Evolutionary conservation across 2,888 invertebrate species (phyloP).

Genomic region (Caenorhabditis sinica): DNA sequence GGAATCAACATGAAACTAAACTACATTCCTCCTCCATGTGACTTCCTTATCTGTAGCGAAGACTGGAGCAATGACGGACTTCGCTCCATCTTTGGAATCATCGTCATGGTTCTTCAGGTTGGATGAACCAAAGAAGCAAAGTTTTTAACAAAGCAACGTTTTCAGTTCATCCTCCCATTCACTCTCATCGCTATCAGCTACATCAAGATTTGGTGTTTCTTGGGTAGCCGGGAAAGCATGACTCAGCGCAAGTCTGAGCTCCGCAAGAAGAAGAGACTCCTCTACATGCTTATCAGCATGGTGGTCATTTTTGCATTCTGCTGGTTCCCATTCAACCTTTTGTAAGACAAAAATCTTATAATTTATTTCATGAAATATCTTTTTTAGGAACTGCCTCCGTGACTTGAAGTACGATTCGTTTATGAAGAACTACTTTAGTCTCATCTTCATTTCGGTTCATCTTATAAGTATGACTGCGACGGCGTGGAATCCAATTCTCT

Average conservation of each 20-base stretch:
- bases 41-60: conserved; percentile 86
- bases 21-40: conserved; percentile 84
- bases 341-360: conserved; percentile 86
- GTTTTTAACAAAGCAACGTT: background rate
- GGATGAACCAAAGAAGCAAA: background rate
- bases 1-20: conserved; percentile 88
- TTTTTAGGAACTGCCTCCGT: conserved; percentile 79
- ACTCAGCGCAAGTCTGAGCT: conserved; percentile 63
- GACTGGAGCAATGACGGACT: conserved; percentile 91
- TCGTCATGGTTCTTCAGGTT: conserved; percentile 90
- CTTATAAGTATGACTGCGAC: conserved; percentile 86
- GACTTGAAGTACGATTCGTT: conserved; percentile 75
- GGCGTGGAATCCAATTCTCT: conserved; percentile 95
- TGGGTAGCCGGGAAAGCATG: conserved; percentile 68
- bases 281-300: conserved; percentile 98
- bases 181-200: conserved; percentile 95
- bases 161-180: conserved; percentile 94
- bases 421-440: conserved; percentile 90
- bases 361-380: background rate
- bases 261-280: conserved; percentile 88
- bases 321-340: conserved; percentile 90
- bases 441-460: conserved; percentile 93
- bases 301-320: conserved; percentile 95
- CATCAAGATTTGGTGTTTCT: conserved; percentile 89
- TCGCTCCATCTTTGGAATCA: conserved; percentile 90